These are phyloP conservation scores for Chelonus formosanus DNA, from an alignment of 2,888 invertebrate genomes.

Conservation along the genomic window DNA sequence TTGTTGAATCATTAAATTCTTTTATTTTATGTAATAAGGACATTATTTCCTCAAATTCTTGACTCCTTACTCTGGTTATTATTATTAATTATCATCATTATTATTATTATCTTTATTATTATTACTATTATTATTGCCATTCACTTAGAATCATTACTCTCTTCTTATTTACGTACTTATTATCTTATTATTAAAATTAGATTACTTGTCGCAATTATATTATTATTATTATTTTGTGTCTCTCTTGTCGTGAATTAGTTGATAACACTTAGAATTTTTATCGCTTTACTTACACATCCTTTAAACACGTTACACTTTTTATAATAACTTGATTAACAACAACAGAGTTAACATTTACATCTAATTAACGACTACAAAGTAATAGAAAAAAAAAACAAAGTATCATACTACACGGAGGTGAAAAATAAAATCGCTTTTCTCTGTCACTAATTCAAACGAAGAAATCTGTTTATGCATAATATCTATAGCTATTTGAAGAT, in stretches of 20 bases:
- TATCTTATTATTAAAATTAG: constrained; percentile 41
- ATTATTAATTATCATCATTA: constrained; percentile 34
- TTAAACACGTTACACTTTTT: constrained; percentile 1
- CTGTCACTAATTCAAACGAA: too few relatives aligned
- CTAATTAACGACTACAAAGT: too few relatives aligned
- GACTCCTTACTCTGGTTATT: constrained; percentile 17
- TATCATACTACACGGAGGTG: too few relatives aligned
- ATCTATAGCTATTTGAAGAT: too few relatives aligned
- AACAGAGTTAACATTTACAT: constrained; percentile 4
- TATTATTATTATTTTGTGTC: constrained; percentile 45
- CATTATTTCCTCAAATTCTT: constrained; percentile 24
- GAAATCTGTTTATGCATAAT: too few relatives aligned
- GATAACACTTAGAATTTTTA: constrained; percentile 35
- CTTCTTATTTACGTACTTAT: constrained; percentile 44
- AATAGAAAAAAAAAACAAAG: too few relatives aligned
- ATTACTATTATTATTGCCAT: constrained; percentile 44
- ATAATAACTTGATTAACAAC: constrained; percentile 9
- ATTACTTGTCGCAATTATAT: constrained; percentile 42
- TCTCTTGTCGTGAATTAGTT: constrained; percentile 51
- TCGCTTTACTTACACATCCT: constrained; percentile 18
- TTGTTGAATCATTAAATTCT: not conserved
- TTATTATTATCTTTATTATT: constrained; percentile 43
- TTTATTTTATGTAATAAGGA: not conserved
- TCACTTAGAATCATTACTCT: constrained; percentile 41
- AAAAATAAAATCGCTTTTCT: too few relatives aligned